Percentiles rank a stretch among this genome's conserved stretches.
These are phyloP conservation scores for Pseudomyrmex concolor DNA, from an alignment of 1,140 invertebrate species.

Conservation along the genomic window DNA sequence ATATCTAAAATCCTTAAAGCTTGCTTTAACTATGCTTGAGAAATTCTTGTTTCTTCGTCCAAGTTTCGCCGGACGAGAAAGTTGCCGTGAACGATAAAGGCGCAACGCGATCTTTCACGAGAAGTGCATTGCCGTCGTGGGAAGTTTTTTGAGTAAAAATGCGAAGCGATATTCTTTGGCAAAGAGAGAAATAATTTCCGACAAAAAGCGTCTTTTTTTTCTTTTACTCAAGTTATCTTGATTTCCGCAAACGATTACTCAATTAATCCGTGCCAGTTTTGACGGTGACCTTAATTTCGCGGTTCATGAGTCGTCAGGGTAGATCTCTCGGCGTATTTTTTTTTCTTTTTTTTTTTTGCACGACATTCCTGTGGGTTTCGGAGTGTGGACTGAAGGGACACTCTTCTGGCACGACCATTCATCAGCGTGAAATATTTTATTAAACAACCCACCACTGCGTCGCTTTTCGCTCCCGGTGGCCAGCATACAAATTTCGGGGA, in stretches of 20 bases:
- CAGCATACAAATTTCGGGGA: conserved; percentile 65
- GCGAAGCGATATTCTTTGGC: not conserved
- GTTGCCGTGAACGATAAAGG: conserved; percentile 34
- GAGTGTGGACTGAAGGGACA: conserved; percentile 1
- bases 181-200: not conserved
- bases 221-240: not conserved
- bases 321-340: conserved; percentile 22
- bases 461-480: conserved; percentile 41
- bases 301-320: not conserved
- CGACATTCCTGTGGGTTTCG: conserved; percentile 13
- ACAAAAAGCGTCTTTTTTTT: not conserved
- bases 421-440: conserved; percentile 67
- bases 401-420: conserved; percentile 49
- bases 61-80: conserved; percentile 17
- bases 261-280: conserved; percentile 23
- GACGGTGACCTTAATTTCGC: conserved; percentile 39
- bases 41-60: conserved; percentile 29
- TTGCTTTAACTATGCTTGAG: conserved; percentile 42
- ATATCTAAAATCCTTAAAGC: conserved; percentile 37
- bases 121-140: not conserved
- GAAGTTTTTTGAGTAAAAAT: conserved; percentile 17
- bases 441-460: conserved; percentile 61
- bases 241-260: conserved; percentile 18
- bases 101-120: conserved; percentile 10
- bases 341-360: not conserved